Base-by-base conservation (phyloP, 2,888 invertebrate genomes). In the Glyphotaelius pellucidus region DNA sequence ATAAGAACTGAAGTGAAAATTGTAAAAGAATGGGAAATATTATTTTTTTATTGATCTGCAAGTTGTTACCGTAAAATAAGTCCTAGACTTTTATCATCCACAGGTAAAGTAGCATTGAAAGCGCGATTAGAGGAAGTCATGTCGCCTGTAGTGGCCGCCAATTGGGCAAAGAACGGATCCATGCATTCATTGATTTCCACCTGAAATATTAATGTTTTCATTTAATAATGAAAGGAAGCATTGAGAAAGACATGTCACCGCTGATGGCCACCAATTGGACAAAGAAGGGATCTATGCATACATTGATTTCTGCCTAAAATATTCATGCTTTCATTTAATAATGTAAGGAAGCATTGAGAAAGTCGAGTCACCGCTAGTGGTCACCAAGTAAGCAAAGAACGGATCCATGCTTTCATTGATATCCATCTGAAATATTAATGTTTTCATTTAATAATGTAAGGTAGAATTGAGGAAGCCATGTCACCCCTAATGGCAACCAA, bases 151-250 rank as follows among this genome's bases (percentile, higher is more conserved):
- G 96, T 96, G 0, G 97, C 96, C 35, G 97, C 96, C 1, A 97
- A 94, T 93, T 97, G 95, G 90, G 97, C 97, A 94, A 97, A 97
- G 91, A 97, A 96, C 9, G 97, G 96, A 95, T 97, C 97, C 95
- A 95, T 95, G 91, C 95, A 93, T 0, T 95, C 95, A 88, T 95
- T 94, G 11, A 95, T 95, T 90, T 95, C 95, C 90, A 95, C 94
- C 19, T 93, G 80, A 83, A 93, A 91, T n/a, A 81, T 35, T 83
- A 7, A 80, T 31, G 19, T 80, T 79, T 80, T 67, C 38, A 67
- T 79, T 85, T 19, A 25, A 25, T 67, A 5, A 19, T 3, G 19
- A 7, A 67, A 35, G 7, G 19, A 7, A 7, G 97, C 97, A 94
- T 97, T 96, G 94, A 96, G 79, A 97, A 96, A 67, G 96, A 97